phyloP scores from a whole-genome alignment of 2,113 vertebrate species.

The Scopus umbretta region DNA sequence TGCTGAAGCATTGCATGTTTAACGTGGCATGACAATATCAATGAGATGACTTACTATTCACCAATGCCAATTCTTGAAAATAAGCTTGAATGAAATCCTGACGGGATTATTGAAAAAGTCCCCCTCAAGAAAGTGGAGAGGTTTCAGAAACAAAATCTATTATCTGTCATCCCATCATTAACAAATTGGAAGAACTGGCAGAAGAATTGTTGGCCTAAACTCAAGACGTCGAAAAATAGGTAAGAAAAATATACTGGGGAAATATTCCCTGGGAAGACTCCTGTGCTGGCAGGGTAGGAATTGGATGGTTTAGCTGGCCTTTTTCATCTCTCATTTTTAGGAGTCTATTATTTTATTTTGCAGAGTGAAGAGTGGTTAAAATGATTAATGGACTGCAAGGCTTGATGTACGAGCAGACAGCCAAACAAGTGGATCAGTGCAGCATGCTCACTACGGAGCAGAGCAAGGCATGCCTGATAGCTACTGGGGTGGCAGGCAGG shows the following conservation, averaged over 20 bases:
- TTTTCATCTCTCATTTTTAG: constrained; percentile 35
- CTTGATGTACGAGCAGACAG: background rate
- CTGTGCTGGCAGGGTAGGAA: background rate
- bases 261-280: background rate
- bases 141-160: constrained; percentile 11
- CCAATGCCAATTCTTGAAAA: background rate
- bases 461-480: background rate
- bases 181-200: background rate
- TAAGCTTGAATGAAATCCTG: constrained; percentile 28
- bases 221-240: background rate
- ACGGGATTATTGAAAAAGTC: background rate
- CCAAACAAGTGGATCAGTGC: background rate
- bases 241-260: constrained; percentile 19
- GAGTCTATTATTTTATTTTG: constrained; percentile 41
- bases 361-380: constrained; percentile 20
- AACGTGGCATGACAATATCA: background rate
- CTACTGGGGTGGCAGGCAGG: background rate
- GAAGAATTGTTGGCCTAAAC: background rate
- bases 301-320: background rate
- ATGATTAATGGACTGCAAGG: background rate
- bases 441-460: background rate
- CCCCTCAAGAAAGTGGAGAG: background rate
- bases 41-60: background rate
- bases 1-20: background rate
- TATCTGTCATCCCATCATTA: background rate